These are phyloP conservation scores for Gorilla gorilla DNA, from an alignment of 2,113 vertebrate genomes.

Conservation along the genomic window DNA sequence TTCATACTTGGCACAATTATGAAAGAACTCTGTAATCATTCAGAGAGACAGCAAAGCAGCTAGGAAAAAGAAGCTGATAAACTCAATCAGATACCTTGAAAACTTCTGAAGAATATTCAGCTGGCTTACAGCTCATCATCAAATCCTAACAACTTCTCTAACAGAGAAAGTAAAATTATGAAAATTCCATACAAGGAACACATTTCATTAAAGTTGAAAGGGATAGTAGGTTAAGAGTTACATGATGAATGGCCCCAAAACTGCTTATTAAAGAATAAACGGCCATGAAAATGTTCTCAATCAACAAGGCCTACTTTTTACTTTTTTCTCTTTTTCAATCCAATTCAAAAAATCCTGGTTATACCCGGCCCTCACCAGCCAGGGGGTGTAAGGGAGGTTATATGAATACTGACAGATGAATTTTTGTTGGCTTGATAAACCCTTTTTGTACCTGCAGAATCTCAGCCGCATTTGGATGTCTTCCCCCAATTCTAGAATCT, in stretches of 20 bases:
- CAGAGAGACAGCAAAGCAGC: neutral
- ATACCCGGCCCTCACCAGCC: neutral
- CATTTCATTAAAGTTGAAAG: constrained; percentile 18
- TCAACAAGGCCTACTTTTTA: neutral
- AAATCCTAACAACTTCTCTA: constrained; percentile 19
- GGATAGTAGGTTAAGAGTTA: neutral
- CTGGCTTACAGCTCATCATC: neutral
- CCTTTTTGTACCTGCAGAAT: neutral
- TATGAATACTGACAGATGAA: neutral
- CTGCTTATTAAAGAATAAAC: neutral
- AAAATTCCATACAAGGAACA: constrained; percentile 17
- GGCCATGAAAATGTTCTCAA: neutral
- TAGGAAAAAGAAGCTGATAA: constrained; percentile 41
- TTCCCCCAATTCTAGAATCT: neutral
- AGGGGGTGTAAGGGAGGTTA: neutral
- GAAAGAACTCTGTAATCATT: constrained; percentile 40
- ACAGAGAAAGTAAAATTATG: neutral
- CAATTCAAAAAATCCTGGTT: neutral
- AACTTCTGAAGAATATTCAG: constrained; percentile 40
- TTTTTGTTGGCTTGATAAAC: neutral
- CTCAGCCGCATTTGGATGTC: neutral
- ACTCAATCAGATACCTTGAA: constrained; percentile 34
- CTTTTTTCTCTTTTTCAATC: neutral
- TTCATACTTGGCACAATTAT: constrained; percentile 19
- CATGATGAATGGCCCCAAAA: neutral